Evolutionary conservation across 1,140 invertebrate genomes (phyloP), one percentile per base, ranked within the genome.

Genomic region (Zaprionus ornatus): DNA sequence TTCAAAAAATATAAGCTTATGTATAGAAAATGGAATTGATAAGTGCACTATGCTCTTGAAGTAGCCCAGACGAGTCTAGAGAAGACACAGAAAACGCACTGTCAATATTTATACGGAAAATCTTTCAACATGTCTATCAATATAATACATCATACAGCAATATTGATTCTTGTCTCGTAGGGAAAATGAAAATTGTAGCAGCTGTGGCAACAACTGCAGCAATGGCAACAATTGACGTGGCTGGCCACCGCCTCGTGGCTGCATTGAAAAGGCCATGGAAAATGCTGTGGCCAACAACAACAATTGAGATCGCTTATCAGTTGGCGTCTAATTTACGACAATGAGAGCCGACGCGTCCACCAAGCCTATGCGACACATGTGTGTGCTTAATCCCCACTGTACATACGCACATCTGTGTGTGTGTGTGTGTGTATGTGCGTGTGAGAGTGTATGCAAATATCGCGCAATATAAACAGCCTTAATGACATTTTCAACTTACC

Each of bases 401-500:
- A 61, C 52, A 59, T 32, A 48, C n/a, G 60, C 23, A 5, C 29
- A 21, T 48, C 21, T 35, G 23, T 42, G 13, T 37, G 61, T 57
- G 35, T 23, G 25, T 54, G 60, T 59, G 35, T 59, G 37, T 19
- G 54, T 35, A 21, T 42, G n/a, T 21, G 55, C 32, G 29, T 56
- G 15, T 45, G 29, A 56, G 67, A 32, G n/a, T 23, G 27, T 15
- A 32, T 66, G 63, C 63, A 73, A 67, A 73, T 72, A 72, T 64
- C 37, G 35, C 5, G 57, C 62, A 64, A 65, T 63, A 68, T 74
- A 57, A 52, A 62, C 63, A 50, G 52, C 77, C 76, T 79, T 76
- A 76, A 67, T 29, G 54, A 32, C 9, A 19, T 32, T 56, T 56
- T 63, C 32, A 79, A 94, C 94, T 95, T 94, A 98, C 97, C 97